These are phyloP conservation scores for Macrochelys suwanniensis DNA, from an alignment of 2,797 vertebrate species.

Conservation along the genomic window DNA sequence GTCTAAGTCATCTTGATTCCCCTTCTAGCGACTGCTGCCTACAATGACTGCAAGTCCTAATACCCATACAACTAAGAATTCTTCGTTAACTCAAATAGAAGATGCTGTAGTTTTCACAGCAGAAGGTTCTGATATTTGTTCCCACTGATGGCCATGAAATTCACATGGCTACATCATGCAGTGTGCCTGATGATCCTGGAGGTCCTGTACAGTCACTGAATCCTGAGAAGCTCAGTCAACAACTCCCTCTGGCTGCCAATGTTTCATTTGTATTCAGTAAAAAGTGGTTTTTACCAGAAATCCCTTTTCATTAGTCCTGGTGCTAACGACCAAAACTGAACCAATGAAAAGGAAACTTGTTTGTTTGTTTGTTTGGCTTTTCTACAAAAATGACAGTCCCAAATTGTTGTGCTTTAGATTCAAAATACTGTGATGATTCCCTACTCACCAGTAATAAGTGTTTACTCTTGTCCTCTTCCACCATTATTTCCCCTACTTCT, in stretches of 20 bases:
- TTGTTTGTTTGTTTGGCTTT: not conserved
- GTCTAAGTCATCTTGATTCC: not conserved
- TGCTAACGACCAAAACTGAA: not conserved
- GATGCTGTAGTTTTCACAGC: not conserved
- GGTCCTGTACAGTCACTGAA: not conserved
- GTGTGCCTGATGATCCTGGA: not conserved
- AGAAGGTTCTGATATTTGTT: not conserved
- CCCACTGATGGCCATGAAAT: not conserved
- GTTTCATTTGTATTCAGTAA: not conserved
- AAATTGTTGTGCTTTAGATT: not conserved
- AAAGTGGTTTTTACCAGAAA: not conserved
- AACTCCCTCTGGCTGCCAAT: not conserved
- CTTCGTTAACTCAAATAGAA: no score
- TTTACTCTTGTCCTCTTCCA: not conserved
- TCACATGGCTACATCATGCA: not conserved
- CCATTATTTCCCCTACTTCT: not conserved
- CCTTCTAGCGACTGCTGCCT: not conserved
- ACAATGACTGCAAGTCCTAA: not conserved
- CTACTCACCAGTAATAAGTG: not conserved
- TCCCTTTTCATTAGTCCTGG: not conserved
- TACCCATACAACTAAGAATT: no score
- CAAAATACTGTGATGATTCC: not conserved
- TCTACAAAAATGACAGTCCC: not conserved
- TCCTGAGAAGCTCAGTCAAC: conserved; percentile 13
- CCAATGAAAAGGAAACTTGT: not conserved